Base-by-base conservation (phyloP, 2,113 vertebrate genomes). In the Sprattus sprattus region DNA sequence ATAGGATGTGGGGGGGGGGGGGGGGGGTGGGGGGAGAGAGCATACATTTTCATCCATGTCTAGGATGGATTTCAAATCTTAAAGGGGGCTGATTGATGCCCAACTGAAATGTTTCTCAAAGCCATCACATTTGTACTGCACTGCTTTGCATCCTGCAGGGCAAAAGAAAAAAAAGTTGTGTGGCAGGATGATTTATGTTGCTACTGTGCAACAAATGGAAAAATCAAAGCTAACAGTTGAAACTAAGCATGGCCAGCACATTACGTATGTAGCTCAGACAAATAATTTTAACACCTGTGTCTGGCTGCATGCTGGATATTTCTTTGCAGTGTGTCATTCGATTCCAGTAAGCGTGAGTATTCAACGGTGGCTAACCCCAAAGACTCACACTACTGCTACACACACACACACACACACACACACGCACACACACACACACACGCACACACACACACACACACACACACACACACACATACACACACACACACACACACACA, bases 261-360 rank as follows among this genome's bases (percentile, higher is more conserved):
- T 87, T 45, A 83, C 82, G 81, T 22, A 25, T 80, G 83, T 64
- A 25, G 44, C 32, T 85, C 67, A 28, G 18, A 54, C 22, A 46
- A 71, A 82, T 81, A 28, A 25, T 18, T 16, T 49, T 54, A 81
- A 75, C 86, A 87, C 54, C 83, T 84, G 81, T 16, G 39, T 39
- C 81, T 60, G 32, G 81, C 52, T 60, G 45, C 44, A 20, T 25
- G 16, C 50, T 25, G 28, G 71, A 78, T 78, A 78, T 16, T 39
- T 13, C 64, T 71, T 28, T 15, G 10, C 71, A 78, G 71, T 78
- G 28, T 78, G 71, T 78, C 49, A 85, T 85, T 83, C 54, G 32
- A 82, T 54, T 85, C 67, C 11, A 75, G 46, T 71, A 81, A 85
- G 46, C 39, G 39, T 86, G 67, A 50, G 22, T 84, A 81, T 85